Base-by-base conservation (phyloP, 2,113 vertebrate genomes). In the Mola mola region DNA sequence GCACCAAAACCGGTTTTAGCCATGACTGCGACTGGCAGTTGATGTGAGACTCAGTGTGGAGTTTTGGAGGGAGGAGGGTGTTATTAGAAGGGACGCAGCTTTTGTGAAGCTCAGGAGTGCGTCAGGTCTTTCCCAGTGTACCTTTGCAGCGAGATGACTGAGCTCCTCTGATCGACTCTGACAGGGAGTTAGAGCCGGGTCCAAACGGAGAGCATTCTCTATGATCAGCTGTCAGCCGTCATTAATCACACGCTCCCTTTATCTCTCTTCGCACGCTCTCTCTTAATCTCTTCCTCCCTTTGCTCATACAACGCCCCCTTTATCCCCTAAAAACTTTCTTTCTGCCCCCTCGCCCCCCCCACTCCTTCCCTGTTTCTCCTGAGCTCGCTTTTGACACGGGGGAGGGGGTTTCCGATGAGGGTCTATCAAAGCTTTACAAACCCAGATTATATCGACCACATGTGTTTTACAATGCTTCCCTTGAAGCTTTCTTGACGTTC, bases 101-200 rank as follows among this genome's bases (percentile, higher is more conserved):
- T 88, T 85, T 88, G 83, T 88, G 74, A 67, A 72, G 85, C 79
- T 79, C 70, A 60, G 66, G 62, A 55, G 67, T 66, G 74, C 41
- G 61, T 78, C 81, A 83, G 83, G 82, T 78, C 78, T 73, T 76
- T 82, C 77, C 66, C 65, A 56, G 82, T 88, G 87, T 75, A 87
- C 83, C 84, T 92, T 87, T 90, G 88, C 72, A 74, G 62, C 20
- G 28, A 88, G 89, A 90, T 90, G 87, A 90, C 87, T 81, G 87
- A 66, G 62, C 66, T 75, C 41, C 81, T 64, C 75, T 92, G 87
- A 86, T 88, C 34, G 75, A 75, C 86, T 87, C 81, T 89, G 89
- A 78, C 81, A 88, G 82, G 82, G 49, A 90, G 88, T 83, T 88
- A 84, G 78, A 82, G 59, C 37, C 46, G 75, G 82, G 85, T 90